These are phyloP conservation scores for Brachionichthys hirsutus DNA, from an alignment of 2,113 vertebrate species.

Conservation along the genomic window DNA sequence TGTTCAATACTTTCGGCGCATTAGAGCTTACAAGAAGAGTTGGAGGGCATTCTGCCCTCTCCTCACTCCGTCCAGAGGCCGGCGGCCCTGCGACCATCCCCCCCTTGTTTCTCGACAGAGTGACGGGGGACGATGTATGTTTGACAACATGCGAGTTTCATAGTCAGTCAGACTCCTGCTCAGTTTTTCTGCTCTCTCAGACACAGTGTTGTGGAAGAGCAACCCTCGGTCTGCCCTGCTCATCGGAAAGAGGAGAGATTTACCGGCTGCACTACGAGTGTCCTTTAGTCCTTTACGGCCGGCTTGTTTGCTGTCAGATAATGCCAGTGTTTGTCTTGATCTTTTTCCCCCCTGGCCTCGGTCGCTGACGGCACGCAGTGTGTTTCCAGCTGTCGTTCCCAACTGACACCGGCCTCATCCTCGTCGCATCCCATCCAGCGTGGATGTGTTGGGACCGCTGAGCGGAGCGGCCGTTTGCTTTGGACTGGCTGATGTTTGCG, in stretches of 20 bases:
- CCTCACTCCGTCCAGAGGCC: slow-evolving; percentile 10
- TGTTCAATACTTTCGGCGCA: slow-evolving; percentile 60
- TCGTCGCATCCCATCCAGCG: background rate
- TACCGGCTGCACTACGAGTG: background rate
- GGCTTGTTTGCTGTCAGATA: background rate
- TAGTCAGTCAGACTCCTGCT: no score
- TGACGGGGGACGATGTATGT: background rate
- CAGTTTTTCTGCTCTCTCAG: background rate
- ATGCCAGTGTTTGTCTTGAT: slow-evolving; percentile 16
- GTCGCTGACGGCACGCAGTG: background rate
- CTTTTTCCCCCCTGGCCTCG: background rate
- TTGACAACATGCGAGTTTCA: no score
- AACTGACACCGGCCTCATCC: slow-evolving; percentile 5
- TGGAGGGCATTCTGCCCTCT: slow-evolving; percentile 11
- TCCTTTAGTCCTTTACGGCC: slow-evolving; percentile 28
- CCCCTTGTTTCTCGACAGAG: background rate
- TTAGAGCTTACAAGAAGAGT: slow-evolving; percentile 48
- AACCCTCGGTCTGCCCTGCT: background rate
- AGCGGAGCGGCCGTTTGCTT: slow-evolving; percentile 1
- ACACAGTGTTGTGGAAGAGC: background rate
- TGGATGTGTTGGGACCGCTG: background rate
- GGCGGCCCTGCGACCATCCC: slow-evolving; percentile 15
- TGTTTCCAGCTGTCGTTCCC: slow-evolving; percentile 19
- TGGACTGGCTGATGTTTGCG: background rate
- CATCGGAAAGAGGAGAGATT: background rate